phyloP scores from a whole-genome alignment of 2,888 invertebrate genomes.

The Clanis bilineata region DNA sequence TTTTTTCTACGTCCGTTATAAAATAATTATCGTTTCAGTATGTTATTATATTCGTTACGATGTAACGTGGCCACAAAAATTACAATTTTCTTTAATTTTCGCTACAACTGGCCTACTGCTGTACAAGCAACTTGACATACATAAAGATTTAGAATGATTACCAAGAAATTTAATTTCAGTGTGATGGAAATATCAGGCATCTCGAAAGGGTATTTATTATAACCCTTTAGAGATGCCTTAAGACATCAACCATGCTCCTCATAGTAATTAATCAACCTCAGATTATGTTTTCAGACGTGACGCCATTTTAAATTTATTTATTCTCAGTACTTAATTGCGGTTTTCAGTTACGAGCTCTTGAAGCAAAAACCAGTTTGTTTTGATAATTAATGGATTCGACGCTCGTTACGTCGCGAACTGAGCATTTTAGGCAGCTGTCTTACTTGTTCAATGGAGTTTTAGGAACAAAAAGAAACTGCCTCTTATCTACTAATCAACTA shows the following conservation, averaged over 20 bases:
- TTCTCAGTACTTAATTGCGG: constrained; percentile 48
- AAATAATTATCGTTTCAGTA: too few relatives aligned
- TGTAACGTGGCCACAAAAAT: too few relatives aligned
- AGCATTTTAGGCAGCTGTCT: constrained; percentile 31
- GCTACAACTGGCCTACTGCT: too few relatives aligned
- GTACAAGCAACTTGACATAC: neutral
- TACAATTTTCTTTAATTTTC: too few relatives aligned
- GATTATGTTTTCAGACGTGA: constrained; percentile 50
- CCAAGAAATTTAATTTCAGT: neutral
- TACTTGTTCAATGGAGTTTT: constrained; percentile 24
- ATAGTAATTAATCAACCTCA: constrained; percentile 50
- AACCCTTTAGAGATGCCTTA: constrained; percentile 21
- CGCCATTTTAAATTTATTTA: constrained; percentile 49
- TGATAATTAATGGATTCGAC: constrained; percentile 45
- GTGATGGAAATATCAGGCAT: neutral
- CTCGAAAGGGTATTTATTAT: too few relatives aligned
- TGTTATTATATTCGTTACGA: too few relatives aligned
- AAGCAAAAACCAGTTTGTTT: constrained; percentile 42
- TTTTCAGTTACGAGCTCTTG: constrained; percentile 42
- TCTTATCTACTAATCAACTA: neutral
- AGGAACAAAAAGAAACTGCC: neutral
- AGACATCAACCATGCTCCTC: constrained; percentile 31
- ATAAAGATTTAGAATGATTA: neutral
- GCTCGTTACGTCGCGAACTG: constrained; percentile 33
- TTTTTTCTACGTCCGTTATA: too few relatives aligned